Evolutionary conservation across 1,140 invertebrate species (phyloP).

Genomic region (Limonius californicus): DNA sequence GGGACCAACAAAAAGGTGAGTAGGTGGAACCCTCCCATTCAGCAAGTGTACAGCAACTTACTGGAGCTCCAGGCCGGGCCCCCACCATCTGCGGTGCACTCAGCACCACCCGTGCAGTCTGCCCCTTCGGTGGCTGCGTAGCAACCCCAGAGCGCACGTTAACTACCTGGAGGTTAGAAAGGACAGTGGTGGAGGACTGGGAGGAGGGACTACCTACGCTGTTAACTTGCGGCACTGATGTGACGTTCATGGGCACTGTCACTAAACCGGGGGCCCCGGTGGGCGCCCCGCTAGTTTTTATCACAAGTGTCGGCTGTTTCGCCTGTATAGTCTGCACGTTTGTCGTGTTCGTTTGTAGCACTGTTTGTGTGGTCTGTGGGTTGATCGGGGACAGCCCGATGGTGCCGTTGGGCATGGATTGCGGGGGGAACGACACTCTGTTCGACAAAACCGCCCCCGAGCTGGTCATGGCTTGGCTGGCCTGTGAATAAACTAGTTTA

Average conservation of each 20-base stretch:
- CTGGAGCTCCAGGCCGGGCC: constrained; percentile 71
- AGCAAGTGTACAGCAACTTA: constrained; percentile 53
- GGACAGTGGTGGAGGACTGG: constrained; percentile 55
- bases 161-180: constrained; percentile 77
- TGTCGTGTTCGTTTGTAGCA: constrained; percentile 47
- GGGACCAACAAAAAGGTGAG: not conserved
- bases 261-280: constrained; percentile 59
- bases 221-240: constrained; percentile 44
- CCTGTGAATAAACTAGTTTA: constrained; percentile 53
- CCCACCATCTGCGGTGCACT: constrained; percentile 76
- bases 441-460: constrained; percentile 42
- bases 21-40: constrained; percentile 16
- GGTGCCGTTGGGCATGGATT: constrained; percentile 58
- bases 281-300: constrained; percentile 61
- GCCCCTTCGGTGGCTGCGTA: constrained; percentile 65
- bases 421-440: constrained; percentile 50
- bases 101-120: constrained; percentile 71
- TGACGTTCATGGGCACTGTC: constrained; percentile 66
- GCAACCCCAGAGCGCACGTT: constrained; percentile 73
- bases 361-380: constrained; percentile 46
- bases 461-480: constrained; percentile 42
- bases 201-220: constrained; percentile 45
- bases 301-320: constrained; percentile 62
- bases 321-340: constrained; percentile 54
- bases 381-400: constrained; percentile 49